Percentiles rank a stretch among this genome's conserved stretches.
phyloP scores from a whole-genome alignment of 2,888 invertebrate genomes.

The Perdita meconis region DNA sequence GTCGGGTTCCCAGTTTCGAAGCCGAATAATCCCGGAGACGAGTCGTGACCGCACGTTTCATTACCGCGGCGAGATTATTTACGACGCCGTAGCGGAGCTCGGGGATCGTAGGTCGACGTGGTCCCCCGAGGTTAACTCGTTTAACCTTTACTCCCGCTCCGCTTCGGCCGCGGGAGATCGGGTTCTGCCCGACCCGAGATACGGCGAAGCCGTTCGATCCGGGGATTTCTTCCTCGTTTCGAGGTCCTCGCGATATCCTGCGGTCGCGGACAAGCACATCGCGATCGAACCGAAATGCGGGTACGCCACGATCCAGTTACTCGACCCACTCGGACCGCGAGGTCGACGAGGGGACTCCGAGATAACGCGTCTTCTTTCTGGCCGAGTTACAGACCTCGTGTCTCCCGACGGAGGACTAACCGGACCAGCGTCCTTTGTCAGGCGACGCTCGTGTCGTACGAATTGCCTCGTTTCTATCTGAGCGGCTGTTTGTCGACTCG shows the following conservation, averaged over 20 bases:
- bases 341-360: conserved; percentile 45
- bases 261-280: conserved; percentile 30
- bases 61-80: conserved; percentile 68
- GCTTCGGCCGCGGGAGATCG: conserved; percentile 9
- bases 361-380: conserved; percentile 39
- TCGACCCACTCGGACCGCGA: conserved; percentile 61
- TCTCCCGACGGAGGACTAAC: conserved; percentile 20
- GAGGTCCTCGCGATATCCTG: conserved; percentile 41
- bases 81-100: conserved; percentile 60
- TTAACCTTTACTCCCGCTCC: conserved; percentile 74
- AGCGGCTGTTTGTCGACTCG: neutral
- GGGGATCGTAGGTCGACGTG: conserved; percentile 66
- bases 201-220: conserved; percentile 43
- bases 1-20: neutral
- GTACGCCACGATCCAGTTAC: conserved; percentile 70
- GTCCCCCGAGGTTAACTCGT: conserved; percentile 77
- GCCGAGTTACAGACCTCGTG: conserved; percentile 51
- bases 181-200: conserved; percentile 24
- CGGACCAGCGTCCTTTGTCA: conserved; percentile 26
- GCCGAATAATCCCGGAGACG: neutral
- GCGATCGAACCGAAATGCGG: conserved; percentile 43
- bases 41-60: conserved; percentile 34
- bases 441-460: conserved; percentile 26
- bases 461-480: conserved; percentile 31
- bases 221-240: conserved; percentile 25